Conservation (phyloP, 2,888 invertebrate species). For the Stenchaetothrips biformis region DNA sequence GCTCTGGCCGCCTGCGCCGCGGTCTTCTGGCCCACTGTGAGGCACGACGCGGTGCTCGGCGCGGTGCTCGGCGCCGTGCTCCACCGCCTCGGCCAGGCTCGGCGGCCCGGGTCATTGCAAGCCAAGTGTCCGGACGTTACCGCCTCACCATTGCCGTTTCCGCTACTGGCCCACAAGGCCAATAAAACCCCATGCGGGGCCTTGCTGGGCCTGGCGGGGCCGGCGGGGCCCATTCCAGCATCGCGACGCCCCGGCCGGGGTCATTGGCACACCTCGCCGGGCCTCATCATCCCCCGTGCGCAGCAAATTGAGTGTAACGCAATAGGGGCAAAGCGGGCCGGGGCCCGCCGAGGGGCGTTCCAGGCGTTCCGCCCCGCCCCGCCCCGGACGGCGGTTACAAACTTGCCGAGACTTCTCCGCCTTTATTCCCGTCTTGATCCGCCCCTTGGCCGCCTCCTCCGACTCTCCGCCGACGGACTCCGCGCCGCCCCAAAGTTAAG, state of each 20-base stretch:
- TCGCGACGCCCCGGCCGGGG: background rate
- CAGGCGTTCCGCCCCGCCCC: background rate
- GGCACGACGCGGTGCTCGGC: background rate
- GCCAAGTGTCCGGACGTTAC: slow-evolving; percentile 24
- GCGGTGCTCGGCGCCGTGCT: background rate
- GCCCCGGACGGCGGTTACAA: background rate
- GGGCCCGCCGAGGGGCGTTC: background rate
- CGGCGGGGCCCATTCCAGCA: background rate
- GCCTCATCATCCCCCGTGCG: background rate
- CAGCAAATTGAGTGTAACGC: slow-evolving; percentile 18
- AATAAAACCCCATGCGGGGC: slow-evolving; percentile 7
- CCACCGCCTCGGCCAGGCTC: background rate
- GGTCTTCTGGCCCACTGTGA: no score
- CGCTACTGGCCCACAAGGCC: slow-evolving; percentile 17
- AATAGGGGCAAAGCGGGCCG: background rate
- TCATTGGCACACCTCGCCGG: background rate
- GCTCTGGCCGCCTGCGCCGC: no score
- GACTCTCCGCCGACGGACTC: background rate
- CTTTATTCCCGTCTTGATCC: background rate
- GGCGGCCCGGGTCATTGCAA: slow-evolving; percentile 2
- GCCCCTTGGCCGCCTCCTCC: background rate
- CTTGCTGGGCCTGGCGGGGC: background rate
- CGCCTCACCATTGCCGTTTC: slow-evolving; percentile 22
- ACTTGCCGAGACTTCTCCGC: background rate
- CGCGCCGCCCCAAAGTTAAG: background rate